Conservation (phyloP, 2,113 vertebrate species). For the Prunella fulvescens region DNA sequence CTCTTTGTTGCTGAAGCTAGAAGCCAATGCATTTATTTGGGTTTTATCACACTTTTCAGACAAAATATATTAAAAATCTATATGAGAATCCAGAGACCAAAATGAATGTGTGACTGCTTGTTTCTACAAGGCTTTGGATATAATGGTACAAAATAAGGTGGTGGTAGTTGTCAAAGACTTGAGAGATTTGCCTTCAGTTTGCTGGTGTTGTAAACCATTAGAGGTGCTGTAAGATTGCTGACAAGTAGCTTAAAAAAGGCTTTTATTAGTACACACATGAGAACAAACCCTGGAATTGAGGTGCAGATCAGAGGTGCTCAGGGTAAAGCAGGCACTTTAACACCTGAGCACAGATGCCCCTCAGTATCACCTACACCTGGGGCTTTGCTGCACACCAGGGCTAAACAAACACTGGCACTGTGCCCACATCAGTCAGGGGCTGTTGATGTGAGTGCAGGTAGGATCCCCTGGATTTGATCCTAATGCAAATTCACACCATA, state of each 20-base stretch:
- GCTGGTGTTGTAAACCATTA: not conserved
- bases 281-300: not conserved
- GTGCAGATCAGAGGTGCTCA: not conserved
- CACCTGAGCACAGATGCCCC: not conserved
- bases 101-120: not conserved
- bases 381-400: not conserved
- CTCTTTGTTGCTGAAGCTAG: not conserved
- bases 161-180: not conserved
- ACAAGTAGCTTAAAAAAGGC: not conserved
- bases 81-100: not conserved
- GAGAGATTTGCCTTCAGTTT: not conserved
- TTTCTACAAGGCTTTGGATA: not conserved
- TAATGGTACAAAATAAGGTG: not conserved
- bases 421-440: not conserved
- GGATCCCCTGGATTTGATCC: not conserved
- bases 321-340: not conserved
- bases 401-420: not conserved
- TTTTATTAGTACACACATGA: not conserved
- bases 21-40: not conserved
- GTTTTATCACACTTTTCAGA: not conserved
- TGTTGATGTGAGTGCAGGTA: not conserved
- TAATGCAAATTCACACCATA: not conserved
- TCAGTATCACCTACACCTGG: not conserved
- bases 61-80: not conserved
- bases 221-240: not conserved